Evolutionary conservation across 2,888 invertebrate genomes (phyloP), one percentile per base, ranked within the genome.

Genomic region (Pantelozetes paolii): DNA sequence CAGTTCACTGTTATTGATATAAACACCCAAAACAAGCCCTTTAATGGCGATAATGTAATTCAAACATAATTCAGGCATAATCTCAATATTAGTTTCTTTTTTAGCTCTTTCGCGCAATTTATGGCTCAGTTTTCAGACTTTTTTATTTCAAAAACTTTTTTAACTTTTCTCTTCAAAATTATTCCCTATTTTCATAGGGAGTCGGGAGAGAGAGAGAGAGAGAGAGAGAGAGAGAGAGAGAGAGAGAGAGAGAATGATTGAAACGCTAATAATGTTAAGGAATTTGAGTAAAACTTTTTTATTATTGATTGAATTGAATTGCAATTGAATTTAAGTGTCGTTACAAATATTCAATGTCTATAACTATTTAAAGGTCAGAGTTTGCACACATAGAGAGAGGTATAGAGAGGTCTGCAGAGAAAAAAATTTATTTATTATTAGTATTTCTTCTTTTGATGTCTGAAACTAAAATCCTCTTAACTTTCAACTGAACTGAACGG

Each of bases 11-110:
- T 69, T 69, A 69, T 69, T 69, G 69, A 69, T 69, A 69, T 26
- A 45, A 69, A 42, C 69, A 45, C 69, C 69, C 69, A 69, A 69
- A 69, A 69, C 69, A 69, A 69, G 69, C 69, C 59, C 69, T 69
- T 69, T 42, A 69, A 42, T 69, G 69, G 69, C 69, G 69, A 45
- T 69, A 69, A 69, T 69, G 69, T 69, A 45, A 69, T 69, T 69
- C 69, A 69, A 26, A 26, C 45, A 69, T 69, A 45, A 69, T 69
- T 69, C 69, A 69, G 45, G 42, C 45, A 69, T 45, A 42, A 69
- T 42, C 69, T 69, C 26, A 69, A 69, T 69, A 57, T 57, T 57
- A 57, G 57, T 57, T 57, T 18, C 1, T 42, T 69, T 69, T 40
- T 26, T n/a, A 36, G 64, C 32, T 64, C n/a, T 67, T 67, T 69